A percentile compares a stretch with the other conserved stretches of the same genome.
These are phyloP conservation scores for Drosophila pullipes DNA, from an alignment of 2,888 invertebrate genomes.

Conservation along the genomic window DNA sequence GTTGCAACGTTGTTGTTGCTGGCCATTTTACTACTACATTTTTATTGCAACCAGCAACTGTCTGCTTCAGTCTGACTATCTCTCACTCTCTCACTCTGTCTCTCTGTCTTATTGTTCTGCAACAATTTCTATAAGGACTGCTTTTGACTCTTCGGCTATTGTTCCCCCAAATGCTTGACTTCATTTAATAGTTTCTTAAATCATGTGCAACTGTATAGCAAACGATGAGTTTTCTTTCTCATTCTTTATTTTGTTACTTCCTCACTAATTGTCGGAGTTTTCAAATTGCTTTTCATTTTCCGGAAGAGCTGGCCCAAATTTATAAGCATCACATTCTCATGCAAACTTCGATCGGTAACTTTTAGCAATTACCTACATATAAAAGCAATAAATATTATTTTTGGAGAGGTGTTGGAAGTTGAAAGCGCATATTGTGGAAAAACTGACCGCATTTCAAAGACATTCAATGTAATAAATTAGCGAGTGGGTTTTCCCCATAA, in stretches of 20 bases:
- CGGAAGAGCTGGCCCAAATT: constrained; percentile 2
- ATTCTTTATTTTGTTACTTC: background rate
- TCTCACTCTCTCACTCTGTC: background rate
- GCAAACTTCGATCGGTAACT: constrained; percentile 3
- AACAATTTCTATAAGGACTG: constrained; percentile 35
- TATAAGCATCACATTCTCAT: constrained; percentile 3
- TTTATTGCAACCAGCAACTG: constrained; percentile 58
- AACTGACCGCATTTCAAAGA: background rate
- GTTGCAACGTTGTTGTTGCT: constrained; percentile 34
- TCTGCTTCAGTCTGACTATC: background rate
- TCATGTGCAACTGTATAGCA: constrained; percentile 26
- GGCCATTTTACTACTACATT: constrained; percentile 64
- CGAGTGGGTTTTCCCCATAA: background rate
- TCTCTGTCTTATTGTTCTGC: constrained; percentile 8
- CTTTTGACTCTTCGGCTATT: constrained; percentile 28
- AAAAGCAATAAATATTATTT: background rate
- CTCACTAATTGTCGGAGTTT: constrained; percentile 23
- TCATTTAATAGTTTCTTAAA: constrained; percentile 63
- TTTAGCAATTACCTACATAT: constrained; percentile 18
- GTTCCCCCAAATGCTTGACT: constrained; percentile 52
- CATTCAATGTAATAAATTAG: background rate
- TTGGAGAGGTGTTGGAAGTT: background rate
- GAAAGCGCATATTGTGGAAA: background rate
- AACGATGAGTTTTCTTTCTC: constrained; percentile 3
- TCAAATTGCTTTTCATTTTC: background rate